A percentile compares a stretch with the other conserved stretches of the same genome.
These are phyloP conservation scores for Petrocephalus zakoni DNA, from an alignment of 2,113 vertebrate species.

Conservation along the genomic window DNA sequence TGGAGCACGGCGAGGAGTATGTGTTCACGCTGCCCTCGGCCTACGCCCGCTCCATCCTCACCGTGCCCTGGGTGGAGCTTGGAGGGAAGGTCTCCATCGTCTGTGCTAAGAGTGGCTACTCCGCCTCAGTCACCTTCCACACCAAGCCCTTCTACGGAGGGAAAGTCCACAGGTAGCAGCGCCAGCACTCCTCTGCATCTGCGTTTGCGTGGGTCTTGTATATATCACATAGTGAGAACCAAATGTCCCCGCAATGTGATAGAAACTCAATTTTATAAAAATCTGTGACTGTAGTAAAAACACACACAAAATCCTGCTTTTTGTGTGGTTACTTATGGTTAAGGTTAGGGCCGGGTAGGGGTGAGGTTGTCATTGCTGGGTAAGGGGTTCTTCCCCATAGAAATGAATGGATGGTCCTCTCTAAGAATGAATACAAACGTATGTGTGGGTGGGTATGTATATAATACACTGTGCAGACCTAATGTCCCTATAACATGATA, in stretches of 20 bases:
- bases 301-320: neutral
- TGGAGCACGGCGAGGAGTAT: slow-evolving; percentile 59
- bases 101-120: slow-evolving; percentile 79
- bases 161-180: slow-evolving; percentile 79
- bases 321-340: no score
- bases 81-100: slow-evolving; percentile 81
- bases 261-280: neutral
- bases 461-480: neutral
- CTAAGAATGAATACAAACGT: no score
- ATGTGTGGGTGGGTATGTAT: neutral
- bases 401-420: no score
- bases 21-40: slow-evolving; percentile 74
- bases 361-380: no score
- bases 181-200: neutral
- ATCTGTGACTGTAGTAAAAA: neutral
- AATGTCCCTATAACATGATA: neutral
- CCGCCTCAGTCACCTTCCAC: slow-evolving; percentile 78
- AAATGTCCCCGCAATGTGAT: neutral
- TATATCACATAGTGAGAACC: neutral
- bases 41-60: slow-evolving; percentile 87
- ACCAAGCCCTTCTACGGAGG: slow-evolving; percentile 91
- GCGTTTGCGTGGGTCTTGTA: neutral
- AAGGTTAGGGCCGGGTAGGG: no score
- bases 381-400: no score
- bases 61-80: slow-evolving; percentile 87